Base-by-base conservation (phyloP, 2,888 invertebrate species). In the Anorthoa munda region DNA sequence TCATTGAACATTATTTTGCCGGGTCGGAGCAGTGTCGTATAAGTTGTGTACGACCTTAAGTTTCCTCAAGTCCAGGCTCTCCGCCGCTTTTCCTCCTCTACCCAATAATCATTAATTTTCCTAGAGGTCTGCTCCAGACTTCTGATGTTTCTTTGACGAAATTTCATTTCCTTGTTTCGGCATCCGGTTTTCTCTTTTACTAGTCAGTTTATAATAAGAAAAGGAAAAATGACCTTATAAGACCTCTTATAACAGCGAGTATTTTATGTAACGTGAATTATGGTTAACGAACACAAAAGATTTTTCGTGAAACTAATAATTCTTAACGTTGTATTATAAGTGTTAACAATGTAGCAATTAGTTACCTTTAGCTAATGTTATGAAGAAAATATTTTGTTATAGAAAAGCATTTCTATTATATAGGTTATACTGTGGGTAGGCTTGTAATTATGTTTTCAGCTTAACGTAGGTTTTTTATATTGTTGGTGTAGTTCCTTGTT, bases 61-160 rank as follows among this genome's bases (percentile, higher is more conserved):
- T 87, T 86, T 76, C 61, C 58, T 76, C 67, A 71, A 80, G 77
- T 78, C 72, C 68, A 65, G 17, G 31, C 66, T 75, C 46, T 53
- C 65, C 51, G 13, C 72, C 69, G 51, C 26, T 75, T 84, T 77
- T 67, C 66, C 66, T 75, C 63, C 59, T 79, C 77, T 72, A 67
- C 81, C 84, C 85, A 88, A 89, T 89, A 87, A 87, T 86, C 87
- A 91, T 90, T 89, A 88, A 90, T 90, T 89, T 88, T 83, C 86
- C 82, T 76, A 63, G 80, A 85, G 82, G 79, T 85, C 86, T 85
- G 85, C 72, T 83, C 73, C 75, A 80, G 87, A 87, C 87, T 88
- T 83, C 55, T 80, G 77, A 82, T 83, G 81, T 82, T 87, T 84
- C 87, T 87, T 88, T 88, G 87, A 87, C 82, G 81, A 83, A 87